Conservation (phyloP, 2,113 vertebrate species). For the Petaurus breviceps region DNA sequence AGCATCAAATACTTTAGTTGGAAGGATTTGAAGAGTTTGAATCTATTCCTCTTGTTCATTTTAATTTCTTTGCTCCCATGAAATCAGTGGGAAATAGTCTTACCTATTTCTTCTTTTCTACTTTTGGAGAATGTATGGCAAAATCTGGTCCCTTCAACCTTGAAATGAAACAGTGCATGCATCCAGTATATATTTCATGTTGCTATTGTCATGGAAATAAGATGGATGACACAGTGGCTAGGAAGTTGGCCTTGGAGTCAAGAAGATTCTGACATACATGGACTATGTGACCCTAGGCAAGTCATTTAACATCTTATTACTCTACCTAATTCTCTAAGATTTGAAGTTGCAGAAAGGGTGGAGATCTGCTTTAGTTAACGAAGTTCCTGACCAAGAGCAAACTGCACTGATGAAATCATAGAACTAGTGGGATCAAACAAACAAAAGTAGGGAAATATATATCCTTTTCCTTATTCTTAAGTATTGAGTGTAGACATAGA, state of each 20-base stretch:
- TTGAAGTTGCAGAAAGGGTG: neutral
- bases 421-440: neutral
- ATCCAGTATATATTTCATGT: neutral
- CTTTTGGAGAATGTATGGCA: slow-evolving; percentile 3
- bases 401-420: neutral
- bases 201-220: neutral
- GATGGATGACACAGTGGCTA: neutral
- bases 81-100: neutral
- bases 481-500: neutral
- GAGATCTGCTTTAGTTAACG: neutral
- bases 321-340: neutral
- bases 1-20: slow-evolving; percentile 4
- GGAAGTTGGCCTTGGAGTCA: neutral
- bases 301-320: neutral
- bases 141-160: neutral
- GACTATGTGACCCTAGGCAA: neutral
- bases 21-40: slow-evolving; percentile 7
- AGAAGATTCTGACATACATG: neutral
- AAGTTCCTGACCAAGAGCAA: neutral
- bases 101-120: neutral
- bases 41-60: neutral
- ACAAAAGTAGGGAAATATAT: neutral
- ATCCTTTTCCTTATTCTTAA: neutral
- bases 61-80: neutral
- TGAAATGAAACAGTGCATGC: neutral